phyloP scores from a whole-genome alignment of 2,113 vertebrate species.

The Gadus chalcogrammus region DNA sequence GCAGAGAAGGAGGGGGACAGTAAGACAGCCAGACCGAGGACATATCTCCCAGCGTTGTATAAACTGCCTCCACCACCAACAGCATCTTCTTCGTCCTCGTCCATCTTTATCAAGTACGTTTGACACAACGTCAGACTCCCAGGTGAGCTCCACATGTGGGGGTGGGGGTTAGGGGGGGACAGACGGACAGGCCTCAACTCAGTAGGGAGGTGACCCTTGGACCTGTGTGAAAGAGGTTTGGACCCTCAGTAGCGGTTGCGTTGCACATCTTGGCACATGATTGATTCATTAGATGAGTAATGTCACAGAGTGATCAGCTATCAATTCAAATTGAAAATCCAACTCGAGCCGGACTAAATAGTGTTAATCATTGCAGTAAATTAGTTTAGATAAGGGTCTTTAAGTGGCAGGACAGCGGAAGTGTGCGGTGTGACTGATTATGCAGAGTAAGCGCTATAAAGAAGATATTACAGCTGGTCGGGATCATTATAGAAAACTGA shows the following conservation, averaged over 20 bases:
- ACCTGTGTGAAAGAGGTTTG: slow-evolving; percentile 11
- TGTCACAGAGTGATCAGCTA: slow-evolving; percentile 40
- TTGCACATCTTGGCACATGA: slow-evolving; percentile 13
- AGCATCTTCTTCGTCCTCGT: slow-evolving; percentile 10
- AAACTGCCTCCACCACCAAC: slow-evolving; percentile 23
- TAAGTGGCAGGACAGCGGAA: slow-evolving; percentile 42
- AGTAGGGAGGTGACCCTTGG: not conserved
- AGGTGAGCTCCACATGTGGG: not conserved
- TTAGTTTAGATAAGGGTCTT: slow-evolving; percentile 51
- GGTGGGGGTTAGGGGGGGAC: not conserved
- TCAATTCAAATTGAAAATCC: slow-evolving; percentile 42
- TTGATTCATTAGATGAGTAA: slow-evolving; percentile 59
- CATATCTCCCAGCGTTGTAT: slow-evolving; percentile 30
- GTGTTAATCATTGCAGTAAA: slow-evolving; percentile 61
- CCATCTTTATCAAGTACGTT: slow-evolving; percentile 19
- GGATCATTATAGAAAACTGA: slow-evolving; percentile 56
- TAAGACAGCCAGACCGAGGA: slow-evolving; percentile 25
- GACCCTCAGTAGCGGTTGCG: slow-evolving; percentile 23
- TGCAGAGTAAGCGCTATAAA: slow-evolving; percentile 39
- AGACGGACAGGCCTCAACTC: not conserved
- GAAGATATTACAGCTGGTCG: slow-evolving; percentile 50
- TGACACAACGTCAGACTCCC: slow-evolving; percentile 15
- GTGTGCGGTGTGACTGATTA: slow-evolving; percentile 57
- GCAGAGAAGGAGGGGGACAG: slow-evolving; percentile 36
- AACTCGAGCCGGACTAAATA: slow-evolving; percentile 56